These are phyloP conservation scores for Xiphorhynchus elegans DNA, from an alignment of 2,113 vertebrate genomes.

Conservation along the genomic window DNA sequence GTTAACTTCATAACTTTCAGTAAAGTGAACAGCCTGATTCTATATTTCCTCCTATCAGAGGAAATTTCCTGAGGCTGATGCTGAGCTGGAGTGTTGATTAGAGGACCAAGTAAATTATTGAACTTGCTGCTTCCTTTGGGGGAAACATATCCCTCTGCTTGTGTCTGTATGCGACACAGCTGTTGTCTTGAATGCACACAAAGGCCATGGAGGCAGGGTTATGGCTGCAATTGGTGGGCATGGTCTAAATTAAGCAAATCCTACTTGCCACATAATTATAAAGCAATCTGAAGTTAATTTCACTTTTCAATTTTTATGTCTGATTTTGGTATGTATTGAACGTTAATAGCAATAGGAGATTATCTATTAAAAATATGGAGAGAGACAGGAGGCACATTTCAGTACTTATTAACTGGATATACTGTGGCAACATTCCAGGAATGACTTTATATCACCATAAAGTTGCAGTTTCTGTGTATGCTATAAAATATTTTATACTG, in stretches of 20 bases:
- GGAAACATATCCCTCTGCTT: background rate
- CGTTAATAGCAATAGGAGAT: background rate
- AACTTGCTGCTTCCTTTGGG: background rate
- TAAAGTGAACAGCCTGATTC: background rate
- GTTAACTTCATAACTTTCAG: background rate
- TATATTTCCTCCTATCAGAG: background rate
- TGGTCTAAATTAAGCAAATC: conserved; percentile 1
- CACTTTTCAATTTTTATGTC: background rate
- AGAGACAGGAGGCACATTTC: background rate
- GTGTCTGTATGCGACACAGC: background rate
- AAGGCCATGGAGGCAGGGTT: background rate
- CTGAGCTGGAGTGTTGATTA: background rate
- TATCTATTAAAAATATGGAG: background rate
- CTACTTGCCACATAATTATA: background rate
- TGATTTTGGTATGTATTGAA: background rate
- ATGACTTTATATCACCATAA: background rate
- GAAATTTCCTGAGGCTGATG: background rate
- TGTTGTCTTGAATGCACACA: background rate
- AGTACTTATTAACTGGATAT: background rate
- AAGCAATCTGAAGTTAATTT: background rate
- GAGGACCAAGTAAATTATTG: background rate
- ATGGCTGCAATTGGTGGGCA: background rate
- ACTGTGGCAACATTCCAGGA: background rate
- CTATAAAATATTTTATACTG: background rate
- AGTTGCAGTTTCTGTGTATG: background rate